Evolutionary conservation across 1,140 invertebrate genomes (phyloP), one percentile per base, ranked within the genome.

Genomic region (Babylonia areolata): DNA sequence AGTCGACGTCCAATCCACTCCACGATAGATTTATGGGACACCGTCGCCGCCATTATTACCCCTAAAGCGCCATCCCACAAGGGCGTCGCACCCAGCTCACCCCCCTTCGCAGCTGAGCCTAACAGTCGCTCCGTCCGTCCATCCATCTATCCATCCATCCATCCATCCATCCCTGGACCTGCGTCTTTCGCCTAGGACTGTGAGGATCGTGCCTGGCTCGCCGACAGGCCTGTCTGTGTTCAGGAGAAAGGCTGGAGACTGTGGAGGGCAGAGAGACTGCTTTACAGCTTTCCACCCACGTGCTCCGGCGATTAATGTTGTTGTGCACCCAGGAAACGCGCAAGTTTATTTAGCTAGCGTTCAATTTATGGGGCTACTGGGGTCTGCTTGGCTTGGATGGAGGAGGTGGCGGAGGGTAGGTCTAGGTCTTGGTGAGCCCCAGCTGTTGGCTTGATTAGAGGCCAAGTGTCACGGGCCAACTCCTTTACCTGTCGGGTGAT

Each of bases 251-350:
- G n/a, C n/a, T n/a, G n/a, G n/a, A n/a, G n/a, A n/a, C n/a, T n/a
- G n/a, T 46, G 15, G 15, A 46, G 5, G 42, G 5, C 3, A 20
- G 28, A 20, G 58, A 28, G 58, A 64, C 58, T 20, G 9, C 23
- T 64, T 64, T 64, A 64, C 58, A 64, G 58, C 58, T 64, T 64
- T 64, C 58, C 58, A 64, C 58, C 58, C 58, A 64, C 58, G 58
- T 64, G 58, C 58, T 64, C 58, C 58, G 58, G 58, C 58, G 58
- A 64, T 64, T 64, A 64, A 64, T 64, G 58, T 64, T 64, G 58
- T 64, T 64, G 9, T 64, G 58, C 58, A 64, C 58, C 58, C 58
- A 64, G 23, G 58, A 64, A 64, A 64, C 58, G 58, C 58, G 58
- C 58, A 12, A 20, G 58, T 64, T 64, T 64, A 64, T 17, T 64